These are phyloP conservation scores for Dasyurus viverrinus DNA, from an alignment of 2,113 vertebrate species.

Conservation along the genomic window DNA sequence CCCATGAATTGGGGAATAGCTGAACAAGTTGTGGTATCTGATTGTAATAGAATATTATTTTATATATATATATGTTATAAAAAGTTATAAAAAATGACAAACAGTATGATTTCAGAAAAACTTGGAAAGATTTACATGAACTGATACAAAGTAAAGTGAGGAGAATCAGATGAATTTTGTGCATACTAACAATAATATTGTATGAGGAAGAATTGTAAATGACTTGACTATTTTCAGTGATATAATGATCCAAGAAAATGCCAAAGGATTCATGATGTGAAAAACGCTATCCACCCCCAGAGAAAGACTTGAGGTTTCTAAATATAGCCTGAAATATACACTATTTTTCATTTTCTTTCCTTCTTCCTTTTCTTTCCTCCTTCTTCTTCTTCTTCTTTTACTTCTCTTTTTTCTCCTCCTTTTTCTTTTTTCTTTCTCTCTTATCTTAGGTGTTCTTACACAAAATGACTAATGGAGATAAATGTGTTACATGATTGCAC, in stretches of 20 bases:
- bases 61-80: too few relatives aligned
- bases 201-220: too few relatives aligned
- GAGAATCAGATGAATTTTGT: not conserved
- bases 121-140: not conserved
- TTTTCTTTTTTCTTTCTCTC: too few relatives aligned
- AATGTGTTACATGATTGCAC: not conserved
- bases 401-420: fast-evolving
- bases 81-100: not conserved
- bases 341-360: too few relatives aligned
- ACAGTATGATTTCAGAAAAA: not conserved
- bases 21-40: not conserved
- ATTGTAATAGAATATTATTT: not conserved
- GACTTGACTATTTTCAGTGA: too few relatives aligned
- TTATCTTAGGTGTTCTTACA: not conserved
- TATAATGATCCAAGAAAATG: too few relatives aligned
- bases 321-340: too few relatives aligned
- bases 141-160: not conserved
- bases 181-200: too few relatives aligned
- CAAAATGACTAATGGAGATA: not conserved
- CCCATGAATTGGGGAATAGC: too few relatives aligned
- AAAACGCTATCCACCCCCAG: too few relatives aligned
- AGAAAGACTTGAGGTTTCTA: too few relatives aligned
- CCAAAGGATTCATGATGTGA: too few relatives aligned
- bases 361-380: fast-evolving
- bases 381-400: fast-evolving